Base-by-base conservation (phyloP, 23 tunicate species). In the Corella eumyota region DNA sequence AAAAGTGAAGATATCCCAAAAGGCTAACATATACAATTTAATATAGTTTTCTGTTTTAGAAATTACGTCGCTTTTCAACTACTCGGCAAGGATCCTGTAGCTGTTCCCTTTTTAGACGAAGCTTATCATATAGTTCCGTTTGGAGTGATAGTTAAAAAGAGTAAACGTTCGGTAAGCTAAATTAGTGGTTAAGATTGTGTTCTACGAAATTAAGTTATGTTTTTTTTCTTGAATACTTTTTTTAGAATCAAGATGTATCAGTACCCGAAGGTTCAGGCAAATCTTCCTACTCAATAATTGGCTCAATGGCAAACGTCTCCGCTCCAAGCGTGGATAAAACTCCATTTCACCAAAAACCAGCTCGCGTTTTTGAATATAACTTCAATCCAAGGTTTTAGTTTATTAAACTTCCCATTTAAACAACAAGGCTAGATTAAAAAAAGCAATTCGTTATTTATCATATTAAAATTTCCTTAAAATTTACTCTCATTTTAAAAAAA, bases 51-150 rank as follows among this genome's bases (percentile, higher is more conserved):
- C 15, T 11, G 49, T 44, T 53, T 53, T 20, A 85, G 95, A 50
- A 85, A 77, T 32, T 77, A 65, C 55, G 79, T 77, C 25, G 85
- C 80, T 37, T 77, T 59, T 34, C 95, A 85, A 69, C 73, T 85
- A 1, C 69, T 85, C n/a, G 95, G 95, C 1, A 38, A 65, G 19
- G 95, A 77, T 19, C 61, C 84, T 4, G 85, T 85, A 17, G 59
- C 85, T 4, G 79, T 85, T 20, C 95, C 95, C 5, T 85, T 85
- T 61, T 66, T 85, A 3, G 95, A 85, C 56, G 95, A 85, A 65
- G 95, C 85, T 31, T 85, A 77, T 66, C 95, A 85, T 59, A 64
- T 59, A 47, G 85, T 85, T 13, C 95, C 95, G 36, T 85, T 85
- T 38, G 95, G 95, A 6, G 85, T 85, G 35, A 34, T 85, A 27